Evolutionary conservation across 2,797 vertebrate genomes (phyloP), one percentile per base, ranked within the genome.

Genomic region (Alectoris magna): DNA sequence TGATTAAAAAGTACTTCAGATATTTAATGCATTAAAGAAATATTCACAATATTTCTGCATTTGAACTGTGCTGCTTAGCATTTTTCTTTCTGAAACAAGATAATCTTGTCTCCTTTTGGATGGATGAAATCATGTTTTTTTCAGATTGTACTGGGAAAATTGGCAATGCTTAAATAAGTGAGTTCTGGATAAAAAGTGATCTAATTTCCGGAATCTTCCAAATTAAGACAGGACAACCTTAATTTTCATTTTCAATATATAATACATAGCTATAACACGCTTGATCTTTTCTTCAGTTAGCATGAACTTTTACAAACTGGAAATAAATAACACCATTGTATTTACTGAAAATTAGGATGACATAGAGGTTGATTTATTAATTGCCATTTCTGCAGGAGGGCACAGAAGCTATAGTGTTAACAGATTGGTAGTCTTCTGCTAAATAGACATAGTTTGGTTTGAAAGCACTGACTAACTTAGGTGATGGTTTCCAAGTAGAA

Each of bases 381-480:
- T 58, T 81, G 24, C 10, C 24, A 34, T 29, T 68, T 49, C 55
- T 77, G 17, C 53, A 84, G 43, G n/a, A 86, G 11, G 15, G 31
- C 29, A 64, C 31, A 62, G 34, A 84, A 84, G 62, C 21, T 15
- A 58, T 14, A 49, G 43, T 36, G 39, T 67, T 84, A 94, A 82
- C 48, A 89, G 43, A 58, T 79, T 78, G 79, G 23, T 76, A 36
- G 73, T 73, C 31, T 88, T 72, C 51, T 44, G 73, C 43, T 73
- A 67, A 91, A 67, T 60, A 36, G 72, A 59, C 10, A 43, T 51
- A 79, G 92, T 84, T 67, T 46, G 26, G 36, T 92, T 75, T 75
- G 46, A 92, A 89, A 92, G 16, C 75, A 89, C 38, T 66, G 80
- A 36, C 49, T 59, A 70, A 84, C 27, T 75, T 66, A 66, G 87